Evolutionary conservation across 1,140 invertebrate genomes (phyloP).

Genomic region (Cyphomyrmex costatus): DNA sequence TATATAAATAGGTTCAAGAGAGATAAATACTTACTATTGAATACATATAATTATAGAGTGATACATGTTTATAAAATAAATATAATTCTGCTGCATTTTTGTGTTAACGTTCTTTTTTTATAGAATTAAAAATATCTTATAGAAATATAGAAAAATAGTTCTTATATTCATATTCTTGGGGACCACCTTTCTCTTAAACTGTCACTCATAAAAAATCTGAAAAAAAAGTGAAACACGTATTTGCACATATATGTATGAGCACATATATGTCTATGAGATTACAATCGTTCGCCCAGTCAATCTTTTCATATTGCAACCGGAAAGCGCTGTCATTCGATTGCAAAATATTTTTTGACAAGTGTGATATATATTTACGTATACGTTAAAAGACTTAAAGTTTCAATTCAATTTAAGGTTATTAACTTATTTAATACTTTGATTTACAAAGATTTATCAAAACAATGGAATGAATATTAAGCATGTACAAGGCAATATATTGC

Average conservation of each 20-base stretch:
- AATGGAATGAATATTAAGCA: too few relatives aligned
- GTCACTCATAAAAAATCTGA: neutral
- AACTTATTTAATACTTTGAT: neutral
- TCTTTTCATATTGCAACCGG: constrained; percentile 40
- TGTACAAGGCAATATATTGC: neutral
- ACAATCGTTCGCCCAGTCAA: constrained; percentile 8
- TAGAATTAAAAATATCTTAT: neutral
- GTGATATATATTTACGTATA: neutral
- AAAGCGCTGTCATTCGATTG: constrained; percentile 26
- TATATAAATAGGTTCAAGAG: neutral
- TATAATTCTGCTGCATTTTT: neutral
- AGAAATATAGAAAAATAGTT: neutral
- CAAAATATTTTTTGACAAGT: constrained; percentile 24
- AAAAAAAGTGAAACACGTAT: neutral
- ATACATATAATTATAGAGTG: neutral
- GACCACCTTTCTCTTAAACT: neutral
- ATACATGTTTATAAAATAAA: neutral
- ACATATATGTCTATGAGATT: constrained; percentile 4
- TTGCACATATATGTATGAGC: neutral
- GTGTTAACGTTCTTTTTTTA: neutral
- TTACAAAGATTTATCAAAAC: neutral
- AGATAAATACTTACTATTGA: neutral
- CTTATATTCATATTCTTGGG: neutral
- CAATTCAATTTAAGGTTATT: neutral
- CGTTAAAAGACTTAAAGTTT: neutral